These are phyloP conservation scores for Hyposmocoma kahamanoa DNA, from an alignment of 1,140 invertebrate genomes.

Conservation along the genomic window DNA sequence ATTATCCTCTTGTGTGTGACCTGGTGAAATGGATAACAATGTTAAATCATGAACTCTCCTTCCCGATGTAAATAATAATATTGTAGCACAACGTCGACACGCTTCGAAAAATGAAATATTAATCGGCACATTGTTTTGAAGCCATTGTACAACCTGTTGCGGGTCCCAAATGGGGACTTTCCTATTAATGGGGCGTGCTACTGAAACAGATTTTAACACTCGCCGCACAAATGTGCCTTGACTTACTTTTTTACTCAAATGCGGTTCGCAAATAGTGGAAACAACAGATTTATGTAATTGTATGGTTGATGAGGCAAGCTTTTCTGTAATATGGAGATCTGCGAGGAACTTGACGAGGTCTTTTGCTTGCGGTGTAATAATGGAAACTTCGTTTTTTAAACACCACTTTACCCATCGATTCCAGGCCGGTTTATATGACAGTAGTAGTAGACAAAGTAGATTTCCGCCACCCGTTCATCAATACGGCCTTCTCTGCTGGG, in stretches of 20 bases:
- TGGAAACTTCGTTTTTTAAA: not conserved
- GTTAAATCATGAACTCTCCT: slow-evolving; percentile 1
- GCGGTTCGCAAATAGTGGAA: slow-evolving; percentile 7
- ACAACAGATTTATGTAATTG: slow-evolving; percentile 9
- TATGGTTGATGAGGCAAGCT: slow-evolving; percentile 4
- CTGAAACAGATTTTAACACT: slow-evolving; percentile 6
- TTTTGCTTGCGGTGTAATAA: not conserved
- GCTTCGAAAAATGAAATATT: not conserved
- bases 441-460: slow-evolving; percentile 5
- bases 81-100: not conserved
- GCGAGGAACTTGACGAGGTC: slow-evolving; percentile 5
- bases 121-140: not conserved
- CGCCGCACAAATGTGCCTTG: slow-evolving; percentile 4
- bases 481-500: not conserved
- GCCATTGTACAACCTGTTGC: not conserved
- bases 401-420: slow-evolving; percentile 3
- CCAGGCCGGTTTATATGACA: slow-evolving; percentile 10
- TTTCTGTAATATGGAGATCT: slow-evolving; percentile 5
- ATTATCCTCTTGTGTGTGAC: not conserved
- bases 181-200: not conserved
- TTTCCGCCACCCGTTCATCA: slow-evolving; percentile 4
- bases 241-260: not conserved
- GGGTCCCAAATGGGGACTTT: slow-evolving; percentile 9
- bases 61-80: not conserved
- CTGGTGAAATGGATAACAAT: not conserved